These are phyloP conservation scores for Diorhabda sublineata DNA, from an alignment of 1,140 invertebrate species.

Conservation along the genomic window DNA sequence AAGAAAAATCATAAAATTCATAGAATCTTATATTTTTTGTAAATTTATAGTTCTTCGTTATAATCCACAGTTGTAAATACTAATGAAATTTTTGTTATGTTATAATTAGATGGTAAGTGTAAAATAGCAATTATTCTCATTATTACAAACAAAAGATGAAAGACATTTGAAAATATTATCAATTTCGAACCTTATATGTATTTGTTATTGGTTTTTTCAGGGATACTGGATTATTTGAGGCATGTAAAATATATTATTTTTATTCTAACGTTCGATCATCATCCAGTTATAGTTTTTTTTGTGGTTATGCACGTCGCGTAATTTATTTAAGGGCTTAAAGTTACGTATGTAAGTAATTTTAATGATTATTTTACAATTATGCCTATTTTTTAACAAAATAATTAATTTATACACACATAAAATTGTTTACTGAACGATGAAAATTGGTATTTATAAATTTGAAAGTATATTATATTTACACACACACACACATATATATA, in stretches of 20 bases:
- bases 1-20: conserved; percentile 15
- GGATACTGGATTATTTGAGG: neutral
- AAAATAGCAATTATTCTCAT: conserved; percentile 20
- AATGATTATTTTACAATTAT: neutral
- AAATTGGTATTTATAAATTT: no score
- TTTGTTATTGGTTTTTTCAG: conserved; percentile 17
- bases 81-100: conserved; percentile 37
- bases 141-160: conserved; percentile 38
- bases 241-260: conserved; percentile 14
- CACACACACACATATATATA: no score
- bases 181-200: conserved; percentile 13
- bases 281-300: conserved; percentile 12
- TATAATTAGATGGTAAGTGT: conserved; percentile 36
- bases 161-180: conserved; percentile 32
- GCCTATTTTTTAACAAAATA: neutral
- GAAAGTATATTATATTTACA: no score
- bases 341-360: neutral
- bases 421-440: no score
- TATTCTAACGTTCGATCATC: neutral
- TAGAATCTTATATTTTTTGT: conserved; percentile 30
- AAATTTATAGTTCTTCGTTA: conserved; percentile 35
- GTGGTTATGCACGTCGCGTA: neutral
- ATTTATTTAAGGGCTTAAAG: neutral
- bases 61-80: conserved; percentile 32
- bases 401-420: no score